Base-by-base conservation (phyloP, 2,113 vertebrate genomes). In the Sceloporus undulatus region DNA sequence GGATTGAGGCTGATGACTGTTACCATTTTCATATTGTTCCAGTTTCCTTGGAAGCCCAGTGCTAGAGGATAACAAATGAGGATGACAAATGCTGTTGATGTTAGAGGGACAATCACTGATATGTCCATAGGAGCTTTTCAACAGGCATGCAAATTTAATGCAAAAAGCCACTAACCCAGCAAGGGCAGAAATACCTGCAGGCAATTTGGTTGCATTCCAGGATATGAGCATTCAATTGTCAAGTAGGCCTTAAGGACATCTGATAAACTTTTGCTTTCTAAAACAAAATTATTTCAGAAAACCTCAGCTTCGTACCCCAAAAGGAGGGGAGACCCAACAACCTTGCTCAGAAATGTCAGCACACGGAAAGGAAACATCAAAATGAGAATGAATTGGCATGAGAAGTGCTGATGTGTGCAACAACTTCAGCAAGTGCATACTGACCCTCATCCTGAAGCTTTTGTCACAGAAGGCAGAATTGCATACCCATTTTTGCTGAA, bases 101-200 rank as follows among this genome's bases (percentile, higher is more conserved):
- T 11, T 68, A 1, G 5, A 5, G 13, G n/a, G 10, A 3, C 42
- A 14, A n/a, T 56, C 2, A 0, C 0, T 14, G 54, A 84, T 25
- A 3, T 2, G 18, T 83, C 42, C 3, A 16, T 21, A 21, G 4
- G 4, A 52, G 8, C 56, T 78, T 18, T 74, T 23, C 16, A 11
- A 27, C 25, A 27, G 83, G 34, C 68, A 66, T 1, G 1, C 5
- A 25, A 62, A 85, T 77, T 27, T 29, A 59, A 48, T 65, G 40
- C 40, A 62, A 79, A 48, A 25, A 38, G 6, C 14, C 34, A 40
- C 81, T 2, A 19, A 38, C 48, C 38, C 11, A 16, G 25, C 0
- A 0, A 48, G 29, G 9, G n/a, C 2, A 0, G 1, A 4, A 2
- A 2, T 0, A 2, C n/a, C 29, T 66, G 77, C 9, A 87, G 59